Evolutionary conservation across 2,113 vertebrate species (phyloP).

Genomic region (Tychaedon coryphoeus): DNA sequence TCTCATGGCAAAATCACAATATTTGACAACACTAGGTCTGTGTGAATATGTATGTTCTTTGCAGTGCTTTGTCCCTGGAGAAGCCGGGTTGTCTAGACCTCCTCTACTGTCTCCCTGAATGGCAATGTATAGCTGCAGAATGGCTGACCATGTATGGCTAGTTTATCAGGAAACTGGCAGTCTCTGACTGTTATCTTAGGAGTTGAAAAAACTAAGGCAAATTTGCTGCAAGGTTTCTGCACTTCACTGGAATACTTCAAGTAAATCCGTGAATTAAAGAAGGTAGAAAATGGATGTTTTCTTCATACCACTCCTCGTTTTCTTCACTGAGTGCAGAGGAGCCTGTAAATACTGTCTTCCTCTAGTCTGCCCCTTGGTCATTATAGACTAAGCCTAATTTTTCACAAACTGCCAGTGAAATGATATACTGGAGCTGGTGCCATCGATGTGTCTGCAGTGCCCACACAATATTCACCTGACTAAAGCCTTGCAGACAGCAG

Average conservation of each 20-base stretch:
- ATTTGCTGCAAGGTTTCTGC: not conserved
- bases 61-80: not conserved
- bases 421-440: not conserved
- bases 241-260: not conserved
- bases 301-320: not conserved
- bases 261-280: not conserved
- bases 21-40: not conserved
- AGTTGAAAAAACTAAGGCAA: not conserved
- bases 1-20: not conserved
- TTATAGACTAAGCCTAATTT: not conserved
- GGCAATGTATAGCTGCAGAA: not conserved
- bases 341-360: not conserved
- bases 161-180: not conserved
- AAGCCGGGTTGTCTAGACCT: not conserved
- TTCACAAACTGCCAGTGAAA: not conserved
- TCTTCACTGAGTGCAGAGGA: not conserved
- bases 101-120: not conserved
- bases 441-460: not conserved
- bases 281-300: not conserved
- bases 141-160: not conserved
- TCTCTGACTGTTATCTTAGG: not conserved
- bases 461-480: not conserved
- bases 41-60: not conserved
- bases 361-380: not conserved
- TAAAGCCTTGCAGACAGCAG: not conserved